A percentile compares a stretch with the other conserved stretches of the same genome.
Evolutionary conservation across 2,888 invertebrate species (phyloP).

Genomic region (Torymus aiolomorphi): DNA sequence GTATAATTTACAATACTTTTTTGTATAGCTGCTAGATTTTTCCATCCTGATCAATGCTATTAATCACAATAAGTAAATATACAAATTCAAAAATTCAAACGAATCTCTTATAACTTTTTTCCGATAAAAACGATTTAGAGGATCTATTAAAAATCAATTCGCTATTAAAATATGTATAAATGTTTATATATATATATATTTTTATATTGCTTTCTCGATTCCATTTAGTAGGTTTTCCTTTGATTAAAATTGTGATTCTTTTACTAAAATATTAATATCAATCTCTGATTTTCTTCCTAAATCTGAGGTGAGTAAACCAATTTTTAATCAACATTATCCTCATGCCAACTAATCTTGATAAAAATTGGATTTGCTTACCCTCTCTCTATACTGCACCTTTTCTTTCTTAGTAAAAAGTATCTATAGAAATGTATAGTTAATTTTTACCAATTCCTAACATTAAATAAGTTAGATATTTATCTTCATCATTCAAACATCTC

Average conservation of each 20-base stretch:
- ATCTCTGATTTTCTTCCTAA: constrained; percentile 20
- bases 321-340: constrained; percentile 23
- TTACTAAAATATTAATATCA: constrained; percentile 43
- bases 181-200: constrained; percentile 12
- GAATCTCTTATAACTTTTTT: constrained; percentile 21
- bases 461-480: constrained; percentile 52
- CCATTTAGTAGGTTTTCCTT: constrained; percentile 24
- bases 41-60: constrained; percentile 25
- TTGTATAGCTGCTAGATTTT: not conserved
- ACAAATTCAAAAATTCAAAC: constrained; percentile 14
- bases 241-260: constrained; percentile 3
- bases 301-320: constrained; percentile 29
- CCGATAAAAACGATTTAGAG: constrained; percentile 23
- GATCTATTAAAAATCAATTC: constrained; percentile 35
- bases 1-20: constrained; percentile 29
- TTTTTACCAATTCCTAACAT: constrained; percentile 37
- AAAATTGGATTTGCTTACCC: constrained; percentile 20
- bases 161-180: constrained; percentile 44
- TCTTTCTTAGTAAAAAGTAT: constrained; percentile 37
- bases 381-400: constrained; percentile 30
- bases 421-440: constrained; percentile 15
- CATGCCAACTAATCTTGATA: constrained; percentile 26
- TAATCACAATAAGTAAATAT: constrained; percentile 30
- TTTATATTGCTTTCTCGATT: constrained; percentile 35
- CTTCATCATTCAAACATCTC: constrained; percentile 26